Evolutionary conservation across 2,797 vertebrate species (phyloP).

Genomic region (Eurystomus glaucurus): DNA sequence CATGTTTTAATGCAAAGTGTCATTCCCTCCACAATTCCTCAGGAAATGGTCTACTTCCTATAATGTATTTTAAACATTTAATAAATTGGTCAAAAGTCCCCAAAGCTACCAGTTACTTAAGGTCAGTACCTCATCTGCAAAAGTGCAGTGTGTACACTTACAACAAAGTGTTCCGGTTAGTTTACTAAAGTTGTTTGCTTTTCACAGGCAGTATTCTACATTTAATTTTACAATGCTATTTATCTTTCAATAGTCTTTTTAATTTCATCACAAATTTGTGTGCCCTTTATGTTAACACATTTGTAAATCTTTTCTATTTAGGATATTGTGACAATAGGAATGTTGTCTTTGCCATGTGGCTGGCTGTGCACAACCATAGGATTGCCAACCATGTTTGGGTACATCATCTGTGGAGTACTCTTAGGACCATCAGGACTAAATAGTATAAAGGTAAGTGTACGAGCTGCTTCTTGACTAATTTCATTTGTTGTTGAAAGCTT

Average conservation of each 20-base stretch:
- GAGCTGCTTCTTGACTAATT: not conserved
- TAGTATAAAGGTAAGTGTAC: slow-evolving; percentile 91
- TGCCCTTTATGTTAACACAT: not conserved
- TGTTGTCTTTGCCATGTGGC: slow-evolving; percentile 95
- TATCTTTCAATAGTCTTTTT: not conserved
- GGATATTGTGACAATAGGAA: slow-evolving; percentile 95
- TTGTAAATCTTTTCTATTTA: slow-evolving; percentile 65
- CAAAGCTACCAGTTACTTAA: not conserved
- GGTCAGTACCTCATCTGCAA: not conserved
- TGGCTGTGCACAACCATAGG: slow-evolving; percentile 93
- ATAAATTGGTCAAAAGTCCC: not conserved
- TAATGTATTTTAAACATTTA: not conserved
- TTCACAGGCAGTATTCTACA: not conserved
- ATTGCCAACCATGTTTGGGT: slow-evolving; percentile 97
- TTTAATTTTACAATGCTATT: not conserved
- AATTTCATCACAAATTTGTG: not conserved
- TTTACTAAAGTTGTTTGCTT: not conserved
- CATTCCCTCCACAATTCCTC: not conserved
- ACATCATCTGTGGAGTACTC: slow-evolving; percentile 96
- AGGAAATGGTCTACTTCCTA: not conserved
- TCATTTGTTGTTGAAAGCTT: not conserved
- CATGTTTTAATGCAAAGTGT: not conserved
- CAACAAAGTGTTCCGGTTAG: not conserved
- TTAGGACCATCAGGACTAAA: slow-evolving; percentile 96
- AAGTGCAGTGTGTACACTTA: not conserved